Evolutionary conservation across 2,888 invertebrate genomes (phyloP).

Genomic region (Syritta pipiens): DNA sequence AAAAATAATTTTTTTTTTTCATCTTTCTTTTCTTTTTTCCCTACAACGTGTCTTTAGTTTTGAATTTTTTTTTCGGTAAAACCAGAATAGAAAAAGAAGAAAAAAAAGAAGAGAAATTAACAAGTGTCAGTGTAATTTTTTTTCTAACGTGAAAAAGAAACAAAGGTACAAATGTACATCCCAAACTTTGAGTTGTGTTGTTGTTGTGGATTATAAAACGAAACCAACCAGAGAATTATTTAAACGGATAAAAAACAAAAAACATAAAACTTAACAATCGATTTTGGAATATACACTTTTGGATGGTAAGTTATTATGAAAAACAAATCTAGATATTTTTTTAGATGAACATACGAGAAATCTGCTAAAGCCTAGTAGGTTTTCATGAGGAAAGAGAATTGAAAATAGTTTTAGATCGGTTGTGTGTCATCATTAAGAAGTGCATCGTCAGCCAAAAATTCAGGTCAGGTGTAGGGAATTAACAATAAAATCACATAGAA

Average conservation of each 20-base stretch:
- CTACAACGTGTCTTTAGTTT: conserved; percentile 45
- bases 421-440: neutral
- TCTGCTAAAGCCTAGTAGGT: no score
- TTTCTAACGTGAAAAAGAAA: conserved; percentile 12
- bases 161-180: conserved; percentile 34
- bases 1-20: neutral
- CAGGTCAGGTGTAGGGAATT: conserved; percentile 50
- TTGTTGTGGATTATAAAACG: conserved; percentile 26
- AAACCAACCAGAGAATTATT: neutral
- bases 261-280: conserved; percentile 18
- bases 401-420: neutral
- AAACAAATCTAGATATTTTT: neutral
- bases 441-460: conserved; percentile 4
- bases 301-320: neutral
- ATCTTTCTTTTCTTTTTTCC: conserved; percentile 18
- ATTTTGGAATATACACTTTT: conserved; percentile 41
- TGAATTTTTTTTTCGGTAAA: conserved; percentile 42
- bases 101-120: conserved; percentile 51
- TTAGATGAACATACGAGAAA: neutral
- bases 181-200: no score
- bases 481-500: conserved; percentile 27
- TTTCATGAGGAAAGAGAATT: neutral
- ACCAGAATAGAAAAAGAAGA: conserved; percentile 28
- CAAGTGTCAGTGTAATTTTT: conserved; percentile 53
- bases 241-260: neutral